Evolutionary conservation across 2,113 vertebrate genomes (phyloP), one percentile per base, ranked within the genome.

Genomic region (Regulus satrapa): DNA sequence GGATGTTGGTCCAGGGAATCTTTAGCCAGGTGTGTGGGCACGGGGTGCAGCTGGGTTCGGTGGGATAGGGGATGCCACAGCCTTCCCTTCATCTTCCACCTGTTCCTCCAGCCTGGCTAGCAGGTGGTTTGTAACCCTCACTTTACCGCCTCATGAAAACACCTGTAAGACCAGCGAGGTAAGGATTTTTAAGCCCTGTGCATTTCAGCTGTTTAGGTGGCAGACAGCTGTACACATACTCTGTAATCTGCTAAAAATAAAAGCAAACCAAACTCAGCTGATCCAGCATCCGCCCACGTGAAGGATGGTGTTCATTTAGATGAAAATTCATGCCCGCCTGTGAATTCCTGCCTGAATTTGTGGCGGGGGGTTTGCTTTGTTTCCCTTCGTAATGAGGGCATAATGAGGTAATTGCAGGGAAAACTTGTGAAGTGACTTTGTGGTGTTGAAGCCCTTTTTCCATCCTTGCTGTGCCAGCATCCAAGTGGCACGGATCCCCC

Each of bases 31-130:
- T 52, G 41, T 13, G 16, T 17, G 43, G 18, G 31, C 23, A 25
- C 2, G 2, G 12, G 12, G 4, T 8, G 34, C 5, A 0, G 9
- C 23, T 51, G 87, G 20, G 3, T 82, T 41, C 52, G 74, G 29
- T 31, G 19, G 41, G 13, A 4, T 26, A 15, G 40, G 34, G 28
- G 25, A 41, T 76, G 63, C 63, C 41, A 0, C 32, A 26, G 40
- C 26, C 3, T 18, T 6, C 12, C 29, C 31, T 5, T 21, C 2
- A 0, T 26, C 17, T 79, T 21, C 55, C 32, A 6, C 0, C 5
- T 7, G 2, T 43, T 28, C 26, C 28, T n/a, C 16, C 59, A 24
- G 23, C 18, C 26, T 48, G 32, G 61, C 48, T 23, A 14, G 62
- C 91, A 40, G 36, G 48, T 34, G 48, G 15, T 43, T 64, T 80